Base-by-base conservation (phyloP, 64 coral and sea anemone species). In the Montipora cactus region DNA sequence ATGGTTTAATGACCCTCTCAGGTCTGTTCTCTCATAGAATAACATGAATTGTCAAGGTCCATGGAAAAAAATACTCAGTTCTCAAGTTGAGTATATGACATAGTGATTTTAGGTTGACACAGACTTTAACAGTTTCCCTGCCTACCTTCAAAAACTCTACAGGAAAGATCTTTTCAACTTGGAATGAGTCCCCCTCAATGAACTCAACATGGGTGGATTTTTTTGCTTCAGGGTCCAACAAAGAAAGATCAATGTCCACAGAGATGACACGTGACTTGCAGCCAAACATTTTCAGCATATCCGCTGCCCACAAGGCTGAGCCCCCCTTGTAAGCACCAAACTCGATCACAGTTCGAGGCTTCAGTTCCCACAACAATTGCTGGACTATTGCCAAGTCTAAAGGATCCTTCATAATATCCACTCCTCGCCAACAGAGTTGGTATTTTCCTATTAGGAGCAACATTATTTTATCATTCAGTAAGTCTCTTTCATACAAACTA, bases 281-380 rank as follows among this genome's bases (percentile, higher is more conserved):
- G 13, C 25, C 87, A 44, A 18, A 88, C 71, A 88, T 77, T 9
- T 76, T 47, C 6, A 88, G 49, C 44, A 76, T 59, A 72, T 88
- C 87, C 18, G 87, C 87, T 25, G 49, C 76, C 87, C 87, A 88
- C 37, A 88, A 14, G 7, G 87, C 87, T 58, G 87, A 88, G 70
- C 72, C 87, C 5, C 87, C 87, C 5, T 53, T 16, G 25, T 76
- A 76, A 8, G 87, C 71, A 8, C 87, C 87, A 57, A 88, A 16
- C 70, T 88, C 87, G 28, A 88, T 37, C 2, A 88, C 87, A 23
- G 87, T 88, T 14, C 49, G 87, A 76, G 87, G 87, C 87, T 77
- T 88, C 0, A 88, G 22, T 59, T 88, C 87, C 87, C 87, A 88
- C 6, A 88, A 10, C 73, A 88, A 76, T 16, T 88, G 87, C 59